Percentiles rank a stretch among this genome's conserved stretches.
These are phyloP conservation scores for Loripinus fragilis DNA, from an alignment of 2,888 invertebrate genomes.

Conservation along the genomic window DNA sequence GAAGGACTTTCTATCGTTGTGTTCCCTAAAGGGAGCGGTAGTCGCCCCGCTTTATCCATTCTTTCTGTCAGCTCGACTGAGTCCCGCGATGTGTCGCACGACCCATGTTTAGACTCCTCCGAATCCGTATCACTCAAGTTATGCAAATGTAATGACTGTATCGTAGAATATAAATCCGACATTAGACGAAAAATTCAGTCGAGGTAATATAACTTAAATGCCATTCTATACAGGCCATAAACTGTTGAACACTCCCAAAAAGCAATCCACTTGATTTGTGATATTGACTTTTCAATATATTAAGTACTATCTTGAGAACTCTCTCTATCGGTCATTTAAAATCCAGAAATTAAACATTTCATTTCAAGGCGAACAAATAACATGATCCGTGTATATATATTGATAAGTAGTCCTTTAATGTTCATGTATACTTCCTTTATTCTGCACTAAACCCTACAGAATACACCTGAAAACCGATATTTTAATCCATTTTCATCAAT, in stretches of 20 bases:
- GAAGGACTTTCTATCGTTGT: constrained; percentile 10
- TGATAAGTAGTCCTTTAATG: constrained; percentile 9
- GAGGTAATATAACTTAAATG: not conserved
- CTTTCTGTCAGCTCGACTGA: not conserved
- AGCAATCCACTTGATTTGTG: constrained; percentile 17
- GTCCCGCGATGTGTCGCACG: not conserved
- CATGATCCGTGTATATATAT: not conserved
- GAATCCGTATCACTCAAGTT: not conserved
- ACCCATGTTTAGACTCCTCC: not conserved
- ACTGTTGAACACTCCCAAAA: constrained; percentile 11
- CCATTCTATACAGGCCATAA: constrained; percentile 8
- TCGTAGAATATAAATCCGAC: constrained; percentile 6
- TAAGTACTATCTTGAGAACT: constrained; percentile 6
- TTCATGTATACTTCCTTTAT: not conserved
- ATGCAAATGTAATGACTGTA: constrained; percentile 14
- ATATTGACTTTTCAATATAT: constrained; percentile 18
- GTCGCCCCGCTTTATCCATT: not conserved
- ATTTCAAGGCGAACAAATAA: not conserved
- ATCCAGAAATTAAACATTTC: constrained; percentile 11
- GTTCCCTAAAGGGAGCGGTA: constrained; percentile 6
- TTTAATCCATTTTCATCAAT: not conserved
- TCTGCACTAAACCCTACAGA: not conserved
- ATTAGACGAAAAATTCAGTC: not conserved
- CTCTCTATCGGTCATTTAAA: constrained; percentile 14
- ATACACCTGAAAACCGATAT: not conserved